phyloP scores from a whole-genome alignment of 92 coral and sea anemone genomes.

The Virgularia gustaviana region DNA sequence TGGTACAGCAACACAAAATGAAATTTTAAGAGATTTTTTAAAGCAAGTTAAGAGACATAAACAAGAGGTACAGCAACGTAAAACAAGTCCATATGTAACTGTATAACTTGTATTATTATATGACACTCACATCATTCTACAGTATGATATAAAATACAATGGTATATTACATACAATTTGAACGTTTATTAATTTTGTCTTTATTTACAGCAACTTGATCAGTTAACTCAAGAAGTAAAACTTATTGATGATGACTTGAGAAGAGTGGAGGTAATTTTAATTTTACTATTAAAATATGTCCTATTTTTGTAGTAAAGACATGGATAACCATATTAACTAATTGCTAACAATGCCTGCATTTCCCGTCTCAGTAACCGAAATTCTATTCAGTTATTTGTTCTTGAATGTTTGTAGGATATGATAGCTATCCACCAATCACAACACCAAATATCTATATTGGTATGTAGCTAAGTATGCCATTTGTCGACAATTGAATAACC shows the following conservation, averaged over 20 bases:
- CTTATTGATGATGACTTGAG: slow-evolving; percentile 92
- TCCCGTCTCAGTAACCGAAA: slow-evolving; percentile 12
- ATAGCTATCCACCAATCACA: slow-evolving; percentile 29
- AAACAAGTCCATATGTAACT: not conserved
- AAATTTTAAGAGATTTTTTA: slow-evolving; percentile 75
- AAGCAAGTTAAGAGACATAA: slow-evolving; percentile 88
- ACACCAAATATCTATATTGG: slow-evolving; percentile 22
- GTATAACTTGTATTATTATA: too few species aligned
- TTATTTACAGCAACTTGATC: slow-evolving; percentile 82
- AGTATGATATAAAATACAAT: too few species aligned
- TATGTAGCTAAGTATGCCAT: too few species aligned
- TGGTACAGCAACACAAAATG: slow-evolving; percentile 91
- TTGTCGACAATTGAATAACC: too few species aligned
- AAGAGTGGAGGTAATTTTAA: slow-evolving; percentile 77
- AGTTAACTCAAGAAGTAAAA: slow-evolving; percentile 88
- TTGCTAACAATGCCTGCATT: slow-evolving; percentile 41
- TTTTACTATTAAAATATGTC: too few species aligned
- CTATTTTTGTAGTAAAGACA: slow-evolving; percentile 50
- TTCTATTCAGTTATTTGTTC: not conserved
- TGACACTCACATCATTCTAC: too few species aligned
- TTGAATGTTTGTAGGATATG: slow-evolving; percentile 21
- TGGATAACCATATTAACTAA: slow-evolving; percentile 65
- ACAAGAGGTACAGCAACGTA: slow-evolving; percentile 70
- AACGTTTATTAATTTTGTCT: not conserved
- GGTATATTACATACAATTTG: too few species aligned